Conservation (phyloP, 2,888 invertebrate genomes). For the Pyrochroa serraticornis region DNA sequence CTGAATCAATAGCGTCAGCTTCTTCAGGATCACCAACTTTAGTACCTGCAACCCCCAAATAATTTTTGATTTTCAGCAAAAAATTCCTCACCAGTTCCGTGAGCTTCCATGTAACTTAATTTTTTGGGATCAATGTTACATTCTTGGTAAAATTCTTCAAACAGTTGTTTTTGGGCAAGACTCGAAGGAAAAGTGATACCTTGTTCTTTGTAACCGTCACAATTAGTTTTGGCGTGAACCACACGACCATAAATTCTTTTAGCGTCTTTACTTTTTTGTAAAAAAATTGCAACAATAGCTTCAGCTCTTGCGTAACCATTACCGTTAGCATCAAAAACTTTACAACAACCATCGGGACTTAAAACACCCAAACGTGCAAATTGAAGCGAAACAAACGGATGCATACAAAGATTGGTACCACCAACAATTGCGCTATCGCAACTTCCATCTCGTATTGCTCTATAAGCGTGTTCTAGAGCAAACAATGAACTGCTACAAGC, state of each 20-base stretch:
- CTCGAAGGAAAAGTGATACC: constrained; percentile 51
- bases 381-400: constrained; percentile 87
- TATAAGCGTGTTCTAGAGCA: constrained; percentile 83
- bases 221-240: constrained; percentile 47
- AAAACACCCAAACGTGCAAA: constrained; percentile 81
- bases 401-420: constrained; percentile 83
- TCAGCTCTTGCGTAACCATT: constrained; percentile 86
- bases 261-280: constrained; percentile 69
- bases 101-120: constrained; percentile 84
- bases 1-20: constrained; percentile 77
- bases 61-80: constrained; percentile 56
- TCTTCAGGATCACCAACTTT: constrained; percentile 88
- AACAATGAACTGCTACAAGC: constrained; percentile 92
- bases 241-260: constrained; percentile 61
- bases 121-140: constrained; percentile 71
- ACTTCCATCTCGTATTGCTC: constrained; percentile 75
- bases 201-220: constrained; percentile 48
- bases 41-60: constrained; percentile 3
- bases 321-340: constrained; percentile 85
- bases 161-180: constrained; percentile 65
- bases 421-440: constrained; percentile 91
- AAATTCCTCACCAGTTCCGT: constrained; percentile 73
- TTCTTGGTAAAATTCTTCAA: constrained; percentile 69
- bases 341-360: constrained; percentile 84
- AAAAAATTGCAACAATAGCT: constrained; percentile 70